Base-by-base conservation (phyloP, 2,888 invertebrate species). In the Lithodes maja region DNA sequence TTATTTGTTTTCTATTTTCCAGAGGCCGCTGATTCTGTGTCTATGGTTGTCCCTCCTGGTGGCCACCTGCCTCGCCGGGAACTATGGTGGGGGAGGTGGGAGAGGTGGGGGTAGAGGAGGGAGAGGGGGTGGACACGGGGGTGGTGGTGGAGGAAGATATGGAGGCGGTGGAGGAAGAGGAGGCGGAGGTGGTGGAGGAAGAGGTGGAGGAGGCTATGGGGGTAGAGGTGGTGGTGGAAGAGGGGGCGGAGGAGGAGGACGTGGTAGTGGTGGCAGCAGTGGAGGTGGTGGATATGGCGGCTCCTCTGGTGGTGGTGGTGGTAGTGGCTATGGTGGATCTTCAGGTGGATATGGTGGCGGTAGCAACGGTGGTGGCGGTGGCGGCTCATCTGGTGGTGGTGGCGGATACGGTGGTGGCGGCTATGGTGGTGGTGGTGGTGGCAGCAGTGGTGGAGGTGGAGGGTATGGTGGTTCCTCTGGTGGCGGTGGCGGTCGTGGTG, bases 401-500 rank as follows among this genome's bases (percentile, higher is more conserved):
- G 33, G 74, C 3, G 74, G 74, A 15, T 3, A n/a, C 3, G 74
- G 74, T 74, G 74, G 74, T 17, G 74, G 74, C 3, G 74, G 74
- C 15, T 17, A 17, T n/a, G 74, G 74, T 5, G 74, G 74, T 17
- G 74, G 74, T 77, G 49, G 52, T 2, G 77, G 77, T 1, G 12
- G 77, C 1, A 5, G 50, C n/a, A 50, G 77, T 49, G 77, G 77
- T 77, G 77, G 77, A 49, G 77, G 77, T 49, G 74, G 83, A 54
- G 53, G 83, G 3, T 9, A 61, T 5, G 77, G 80, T 9, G 80
- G 80, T 17, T 54, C 55, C 55, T 17, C 1, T 17, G 61, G 80
- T 7, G 55, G 55, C 33, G 61, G 80, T 9, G 71, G 71, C 2
- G 79, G 79, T n/a, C 54, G 79, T 17, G 79, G 79, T n/a, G n/a